Conservation (phyloP, 1,140 invertebrate species). For the Camponotus pennsylvanicus region DNA sequence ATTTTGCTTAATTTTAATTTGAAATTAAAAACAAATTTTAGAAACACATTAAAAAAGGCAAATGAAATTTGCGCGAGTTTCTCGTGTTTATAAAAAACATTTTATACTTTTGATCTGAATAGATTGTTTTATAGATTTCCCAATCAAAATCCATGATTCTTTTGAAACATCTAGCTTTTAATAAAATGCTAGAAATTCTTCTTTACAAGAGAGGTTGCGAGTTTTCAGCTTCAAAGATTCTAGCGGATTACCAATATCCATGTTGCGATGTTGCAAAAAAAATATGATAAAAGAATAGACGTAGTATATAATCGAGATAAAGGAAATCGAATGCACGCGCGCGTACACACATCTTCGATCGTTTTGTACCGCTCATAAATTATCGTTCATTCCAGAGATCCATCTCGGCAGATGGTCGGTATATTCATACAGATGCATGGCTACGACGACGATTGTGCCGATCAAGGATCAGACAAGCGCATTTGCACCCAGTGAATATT, state of each 20-base stretch:
- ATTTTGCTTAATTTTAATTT: no score
- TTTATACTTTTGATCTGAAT: no score
- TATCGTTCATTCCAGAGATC: conserved; percentile 34
- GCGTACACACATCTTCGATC: background rate
- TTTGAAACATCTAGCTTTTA: no score
- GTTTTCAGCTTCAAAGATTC: background rate
- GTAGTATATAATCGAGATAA: conserved; percentile 37
- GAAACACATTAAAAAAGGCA: no score
- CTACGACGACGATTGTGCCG: background rate
- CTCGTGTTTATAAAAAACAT: no score
- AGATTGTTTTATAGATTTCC: no score
- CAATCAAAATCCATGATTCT: no score
- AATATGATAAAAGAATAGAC: background rate
- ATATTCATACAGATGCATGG: conserved; percentile 7
- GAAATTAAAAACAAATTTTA: no score
- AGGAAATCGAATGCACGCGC: conserved; percentile 14
- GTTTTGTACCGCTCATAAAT: conserved; percentile 39
- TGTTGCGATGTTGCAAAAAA: background rate
- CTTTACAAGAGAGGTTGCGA: background rate
- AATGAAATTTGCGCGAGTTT: no score
- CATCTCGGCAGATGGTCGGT: conserved; percentile 33
- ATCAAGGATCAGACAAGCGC: background rate
- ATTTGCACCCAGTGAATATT: conserved; percentile 28
- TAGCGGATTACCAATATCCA: background rate
- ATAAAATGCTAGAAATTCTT: background rate